Base-by-base conservation (phyloP, 2,888 invertebrate genomes). In the Acleris sparsana region DNA sequence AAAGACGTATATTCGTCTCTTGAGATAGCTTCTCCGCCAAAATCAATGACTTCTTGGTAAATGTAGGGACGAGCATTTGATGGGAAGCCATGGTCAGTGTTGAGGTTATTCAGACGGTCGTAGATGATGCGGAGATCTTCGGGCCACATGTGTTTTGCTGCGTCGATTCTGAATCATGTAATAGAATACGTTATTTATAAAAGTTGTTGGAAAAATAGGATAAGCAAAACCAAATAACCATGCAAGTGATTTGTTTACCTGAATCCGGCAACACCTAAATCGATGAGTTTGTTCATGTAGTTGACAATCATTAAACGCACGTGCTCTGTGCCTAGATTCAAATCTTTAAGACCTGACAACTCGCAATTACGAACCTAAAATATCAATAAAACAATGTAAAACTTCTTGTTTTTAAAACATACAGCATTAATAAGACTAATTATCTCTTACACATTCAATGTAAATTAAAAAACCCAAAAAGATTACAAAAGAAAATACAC, bases 61-160 rank as follows among this genome's bases (percentile, higher is more conserved):
- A 96, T 94, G 78, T 95, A 96, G 0, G 97, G 95, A 9, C 94
- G 93, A 0, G 94, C 83, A 58, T 94, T 93, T 0, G 85, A 64
- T 0, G 93, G 87, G 75, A 97, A 97, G 0, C 95, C 95, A 65
- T 94, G 94, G 0, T 82, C 77, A 0, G 93, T 93, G 75, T 94
- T 95, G 5, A 96, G 82, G 78, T 95, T 85, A n/a, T 94, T 89
- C 0, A 95, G 79, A 49, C 94, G 88, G 1, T 89, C 86, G 77
- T 95, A 95, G 66, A 97, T 96, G 2, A 87, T 80, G 69, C 90
- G 75, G 16, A 98, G 85, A 79, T 98, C 97, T 53, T 85, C 82
- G 0, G 98, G 96, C 93, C 94, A 95, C 95, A 96, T 96, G 82
- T 96, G 96, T 76, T 96, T 96, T 0, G 96, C 96, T 46, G 96